Base-by-base conservation (phyloP, 2,113 vertebrate species). In the Gavialis gangeticus region DNA sequence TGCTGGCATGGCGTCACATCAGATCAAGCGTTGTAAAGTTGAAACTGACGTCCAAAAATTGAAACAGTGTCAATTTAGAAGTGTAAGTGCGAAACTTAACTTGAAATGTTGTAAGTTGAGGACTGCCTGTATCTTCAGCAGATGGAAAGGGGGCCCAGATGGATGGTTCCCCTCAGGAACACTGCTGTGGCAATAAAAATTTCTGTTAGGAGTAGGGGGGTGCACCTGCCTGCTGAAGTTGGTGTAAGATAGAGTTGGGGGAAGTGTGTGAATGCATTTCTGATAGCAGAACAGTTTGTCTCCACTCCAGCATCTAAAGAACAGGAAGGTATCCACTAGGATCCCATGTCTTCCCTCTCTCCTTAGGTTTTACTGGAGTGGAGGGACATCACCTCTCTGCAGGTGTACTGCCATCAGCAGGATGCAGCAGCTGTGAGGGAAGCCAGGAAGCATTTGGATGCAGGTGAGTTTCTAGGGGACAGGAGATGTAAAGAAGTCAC, bases 281-380 rank as follows among this genome's bases (percentile, higher is more conserved):
- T 83, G 54, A 4, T 28, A 75, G 24, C 0, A 1, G 54, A 90
- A 37, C 10, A 6, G 2, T 1, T 17, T 75, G 54, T 54, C 56
- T 87, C 56, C 30, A 7, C 15, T 85, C 21, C 22, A 56, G 56
- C 54, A 14, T 79, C n/a, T 30, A 27, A 22, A 88, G 89, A 37
- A 18, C 11, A 2, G 1, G 18, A n/a, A 37, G 46, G 5, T 81
- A 22, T 73, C 67, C n/a, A 37, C 46, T 46, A 92, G 84, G 67
- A 10, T 84, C 15, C 82, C 54, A 25, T 55, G 46, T 79, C 75
- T 79, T 71, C 5, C 0, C 82, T 88, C 1, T 63, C 6, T 73
- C 69, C 17, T 1, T 5, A 98, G 98, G 97, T 97, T 85, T 92
- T 99, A 86, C 84, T 94, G 6, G 97, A 89, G 54, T 99, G 99